Evolutionary conservation across 2,797 vertebrate genomes (phyloP).

Genomic region (Scarus forsteni): DNA sequence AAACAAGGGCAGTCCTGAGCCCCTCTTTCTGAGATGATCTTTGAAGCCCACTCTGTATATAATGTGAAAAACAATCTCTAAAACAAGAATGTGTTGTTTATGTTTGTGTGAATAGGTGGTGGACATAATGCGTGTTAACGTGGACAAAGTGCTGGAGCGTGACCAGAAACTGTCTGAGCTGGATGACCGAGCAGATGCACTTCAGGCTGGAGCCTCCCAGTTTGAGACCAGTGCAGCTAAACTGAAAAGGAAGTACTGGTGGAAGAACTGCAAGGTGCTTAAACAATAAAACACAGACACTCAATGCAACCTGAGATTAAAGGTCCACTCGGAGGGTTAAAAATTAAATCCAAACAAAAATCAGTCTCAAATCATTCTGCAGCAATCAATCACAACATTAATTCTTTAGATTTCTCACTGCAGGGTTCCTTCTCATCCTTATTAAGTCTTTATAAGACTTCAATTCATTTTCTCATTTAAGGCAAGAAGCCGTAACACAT

Average conservation of each 20-base stretch:
- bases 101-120: conserved; percentile 82
- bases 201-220: conserved; percentile 92
- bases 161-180: conserved; percentile 92
- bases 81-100: background rate
- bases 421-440: too few relatives aligned
- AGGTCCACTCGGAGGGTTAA: too few relatives aligned
- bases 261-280: conserved; percentile 89
- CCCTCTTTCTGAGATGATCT: background rate
- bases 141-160: conserved; percentile 92
- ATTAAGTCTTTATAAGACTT: too few relatives aligned
- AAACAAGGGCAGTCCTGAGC: background rate
- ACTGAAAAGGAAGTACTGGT: conserved; percentile 94
- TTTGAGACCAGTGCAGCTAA: conserved; percentile 94
- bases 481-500: too few relatives aligned
- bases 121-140: conserved; percentile 93
- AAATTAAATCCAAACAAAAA: too few relatives aligned
- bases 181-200: conserved; percentile 90
- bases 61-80: too few relatives aligned
- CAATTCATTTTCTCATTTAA: too few relatives aligned
- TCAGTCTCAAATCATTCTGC: too few relatives aligned
- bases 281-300: conserved; percentile 3
- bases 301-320: background rate
- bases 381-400: too few relatives aligned
- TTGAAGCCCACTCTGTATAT: background rate
- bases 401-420: too few relatives aligned